phyloP scores from a whole-genome alignment of 2,797 vertebrate species.

The Spizella passerina region DNA sequence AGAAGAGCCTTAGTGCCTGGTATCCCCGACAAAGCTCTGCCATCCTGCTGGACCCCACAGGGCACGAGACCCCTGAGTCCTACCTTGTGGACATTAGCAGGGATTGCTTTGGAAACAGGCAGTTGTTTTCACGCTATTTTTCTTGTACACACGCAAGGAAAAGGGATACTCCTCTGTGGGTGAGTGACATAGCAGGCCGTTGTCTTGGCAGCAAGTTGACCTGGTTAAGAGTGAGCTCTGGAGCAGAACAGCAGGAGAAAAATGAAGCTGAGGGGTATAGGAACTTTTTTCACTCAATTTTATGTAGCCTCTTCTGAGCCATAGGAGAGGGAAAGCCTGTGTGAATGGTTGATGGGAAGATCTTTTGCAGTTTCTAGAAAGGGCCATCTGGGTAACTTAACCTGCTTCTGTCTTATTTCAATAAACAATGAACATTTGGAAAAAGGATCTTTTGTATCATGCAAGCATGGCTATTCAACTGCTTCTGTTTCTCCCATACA shows the following conservation, averaged over 20 bases:
- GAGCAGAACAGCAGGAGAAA: not conserved
- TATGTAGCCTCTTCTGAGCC: not conserved
- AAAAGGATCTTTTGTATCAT: not conserved
- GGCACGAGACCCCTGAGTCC: fast-evolving
- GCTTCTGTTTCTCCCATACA: not conserved
- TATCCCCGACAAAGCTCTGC: not conserved
- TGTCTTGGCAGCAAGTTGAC: constrained; percentile 20
- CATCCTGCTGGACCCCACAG: not conserved
- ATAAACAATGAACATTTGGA: not conserved
- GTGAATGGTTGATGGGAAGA: not conserved
- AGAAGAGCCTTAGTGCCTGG: not conserved
- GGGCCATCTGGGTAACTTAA: not conserved
- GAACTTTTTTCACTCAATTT: not conserved
- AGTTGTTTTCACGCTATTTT: not conserved
- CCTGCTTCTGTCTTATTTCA: not conserved
- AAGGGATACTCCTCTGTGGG: not conserved
- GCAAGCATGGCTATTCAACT: not conserved
- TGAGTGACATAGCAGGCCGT: not conserved
- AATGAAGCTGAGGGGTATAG: not conserved
- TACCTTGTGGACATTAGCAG: not conserved
- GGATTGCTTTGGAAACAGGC: not conserved
- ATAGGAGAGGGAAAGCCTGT: not conserved
- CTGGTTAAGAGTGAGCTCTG: not conserved
- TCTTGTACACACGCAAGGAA: not conserved
- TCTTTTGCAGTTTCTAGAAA: not conserved